phyloP scores from a whole-genome alignment of 2,888 invertebrate genomes.

The Siphlonurus alternatus region DNA sequence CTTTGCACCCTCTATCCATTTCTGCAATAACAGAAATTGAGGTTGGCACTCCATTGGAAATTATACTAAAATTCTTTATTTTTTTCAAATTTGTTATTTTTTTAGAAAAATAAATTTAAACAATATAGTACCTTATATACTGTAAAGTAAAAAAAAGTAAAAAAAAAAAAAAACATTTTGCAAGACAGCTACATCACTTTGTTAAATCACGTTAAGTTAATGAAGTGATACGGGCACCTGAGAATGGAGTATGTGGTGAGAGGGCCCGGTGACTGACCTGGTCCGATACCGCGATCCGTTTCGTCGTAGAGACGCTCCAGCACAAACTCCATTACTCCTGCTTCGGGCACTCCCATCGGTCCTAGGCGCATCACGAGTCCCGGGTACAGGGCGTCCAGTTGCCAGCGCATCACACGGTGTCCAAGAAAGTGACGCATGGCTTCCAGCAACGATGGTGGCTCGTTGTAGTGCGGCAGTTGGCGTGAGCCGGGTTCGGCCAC shows the following conservation, averaged over 20 bases:
- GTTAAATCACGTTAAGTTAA: too few relatives aligned
- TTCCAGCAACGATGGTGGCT: conserved; percentile 38
- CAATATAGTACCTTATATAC: not conserved
- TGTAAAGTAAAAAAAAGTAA: not conserved
- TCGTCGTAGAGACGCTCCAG: not conserved
- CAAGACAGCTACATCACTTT: too few relatives aligned
- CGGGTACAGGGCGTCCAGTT: conserved; percentile 52
- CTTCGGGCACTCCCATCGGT: conserved; percentile 26
- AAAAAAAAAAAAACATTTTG: not conserved
- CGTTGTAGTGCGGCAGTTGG: not conserved
- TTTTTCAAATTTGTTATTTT: not conserved
- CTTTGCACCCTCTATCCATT: too few relatives aligned
- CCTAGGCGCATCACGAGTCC: conserved; percentile 58
- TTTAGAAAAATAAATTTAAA: not conserved
- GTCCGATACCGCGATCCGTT: not conserved
- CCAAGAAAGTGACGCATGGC: conserved; percentile 48
- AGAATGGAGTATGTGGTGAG: too few relatives aligned
- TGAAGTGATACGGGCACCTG: too few relatives aligned
- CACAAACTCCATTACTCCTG: not conserved
- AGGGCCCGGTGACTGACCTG: too few relatives aligned
- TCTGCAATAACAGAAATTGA: too few relatives aligned
- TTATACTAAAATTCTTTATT: too few relatives aligned
- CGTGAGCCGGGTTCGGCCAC: not conserved
- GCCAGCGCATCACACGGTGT: conserved; percentile 55
- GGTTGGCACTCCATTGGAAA: too few relatives aligned